Evolutionary conservation across 2,797 vertebrate species (phyloP).

Genomic region (Melanotaenia parkinsoni): DNA sequence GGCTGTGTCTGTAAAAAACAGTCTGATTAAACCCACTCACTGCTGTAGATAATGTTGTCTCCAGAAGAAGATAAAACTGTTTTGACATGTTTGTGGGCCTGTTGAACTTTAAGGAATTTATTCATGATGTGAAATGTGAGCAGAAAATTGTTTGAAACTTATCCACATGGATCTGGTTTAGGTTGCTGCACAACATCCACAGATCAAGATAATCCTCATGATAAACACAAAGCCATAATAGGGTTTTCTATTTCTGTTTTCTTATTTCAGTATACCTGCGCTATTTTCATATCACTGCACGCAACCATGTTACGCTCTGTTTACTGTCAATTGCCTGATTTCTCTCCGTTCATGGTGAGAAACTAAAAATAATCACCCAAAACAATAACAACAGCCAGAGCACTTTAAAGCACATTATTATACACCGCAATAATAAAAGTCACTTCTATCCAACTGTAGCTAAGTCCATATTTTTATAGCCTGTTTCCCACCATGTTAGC

Average conservation of each 20-base stretch:
- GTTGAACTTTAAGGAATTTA: constrained; percentile 5
- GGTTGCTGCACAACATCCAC: constrained; percentile 8
- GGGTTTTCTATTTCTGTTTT: constrained; percentile 35
- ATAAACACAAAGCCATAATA: constrained; percentile 43
- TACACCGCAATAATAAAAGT: constrained; percentile 4
- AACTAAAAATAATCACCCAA: constrained; percentile 31
- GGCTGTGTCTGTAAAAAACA: not conserved
- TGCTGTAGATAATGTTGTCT: not conserved
- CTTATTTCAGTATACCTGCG: constrained; percentile 28
- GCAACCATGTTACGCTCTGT: constrained; percentile 31
- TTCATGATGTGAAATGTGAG: constrained; percentile 15
- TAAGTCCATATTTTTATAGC: not conserved
- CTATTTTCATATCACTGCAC: constrained; percentile 21
- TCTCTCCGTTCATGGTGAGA: not conserved
- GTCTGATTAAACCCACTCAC: not conserved
- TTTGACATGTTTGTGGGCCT: not conserved
- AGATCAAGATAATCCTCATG: constrained; percentile 49
- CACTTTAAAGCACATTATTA: constrained; percentile 4
- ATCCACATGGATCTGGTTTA: constrained; percentile 17
- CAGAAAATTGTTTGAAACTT: constrained; percentile 15
- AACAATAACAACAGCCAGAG: constrained; percentile 21
- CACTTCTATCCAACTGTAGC: not conserved
- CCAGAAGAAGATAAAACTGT: not conserved
- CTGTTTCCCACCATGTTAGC: constrained; percentile 3
- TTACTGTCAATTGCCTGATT: constrained; percentile 44